Conservation (phyloP, 1,140 invertebrate species). For the Drosophila simulans region DNA sequence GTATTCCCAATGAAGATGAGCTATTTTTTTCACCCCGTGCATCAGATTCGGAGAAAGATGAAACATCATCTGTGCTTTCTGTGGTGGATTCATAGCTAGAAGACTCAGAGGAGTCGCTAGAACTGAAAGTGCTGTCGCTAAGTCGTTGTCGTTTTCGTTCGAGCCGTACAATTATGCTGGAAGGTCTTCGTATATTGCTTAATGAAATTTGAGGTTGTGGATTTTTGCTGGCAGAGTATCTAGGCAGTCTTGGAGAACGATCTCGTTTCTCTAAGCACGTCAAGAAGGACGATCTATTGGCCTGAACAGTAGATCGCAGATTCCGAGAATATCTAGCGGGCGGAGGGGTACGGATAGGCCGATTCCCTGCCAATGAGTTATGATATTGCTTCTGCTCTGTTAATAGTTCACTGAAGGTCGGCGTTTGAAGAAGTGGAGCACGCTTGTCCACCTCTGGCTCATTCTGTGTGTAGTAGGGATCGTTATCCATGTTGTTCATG, state of each 20-base stretch:
- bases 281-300: background rate
- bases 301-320: background rate
- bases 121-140: conserved; percentile 11
- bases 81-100: conserved; percentile 22
- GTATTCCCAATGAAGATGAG: background rate
- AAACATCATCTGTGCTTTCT: conserved; percentile 21
- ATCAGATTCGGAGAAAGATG: conserved; percentile 1
- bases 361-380: background rate
- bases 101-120: conserved; percentile 5
- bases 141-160: conserved; percentile 8
- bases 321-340: background rate
- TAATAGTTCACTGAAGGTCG: conserved; percentile 3
- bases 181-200: background rate
- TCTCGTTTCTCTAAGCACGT: background rate
- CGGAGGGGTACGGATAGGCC: background rate
- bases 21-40: background rate
- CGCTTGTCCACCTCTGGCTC: background rate
- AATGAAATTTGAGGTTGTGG: conserved; percentile 3
- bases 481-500: conserved; percentile 28
- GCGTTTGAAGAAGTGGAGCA: conserved; percentile 22
- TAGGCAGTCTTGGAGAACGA: background rate
- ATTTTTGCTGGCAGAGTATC: background rate
- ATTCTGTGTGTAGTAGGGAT: conserved; percentile 36
- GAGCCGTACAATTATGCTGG: background rate
- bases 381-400: background rate